These are phyloP conservation scores for Ictalurus furcatus DNA, from an alignment of 2,113 vertebrate species.

Conservation along the genomic window DNA sequence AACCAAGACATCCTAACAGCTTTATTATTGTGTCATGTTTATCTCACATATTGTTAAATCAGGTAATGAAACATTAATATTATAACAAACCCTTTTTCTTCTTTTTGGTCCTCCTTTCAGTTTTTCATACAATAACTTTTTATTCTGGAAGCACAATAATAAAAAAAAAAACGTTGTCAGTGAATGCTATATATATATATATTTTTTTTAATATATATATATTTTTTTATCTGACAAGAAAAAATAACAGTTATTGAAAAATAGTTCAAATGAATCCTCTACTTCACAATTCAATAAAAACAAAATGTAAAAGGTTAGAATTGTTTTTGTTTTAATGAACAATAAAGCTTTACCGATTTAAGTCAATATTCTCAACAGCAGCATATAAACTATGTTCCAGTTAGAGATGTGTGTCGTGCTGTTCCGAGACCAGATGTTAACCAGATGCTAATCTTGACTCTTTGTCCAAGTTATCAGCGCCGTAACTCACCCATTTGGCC, in stretches of 20 bases:
- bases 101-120: constrained; percentile 85
- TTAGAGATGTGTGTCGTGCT: not conserved
- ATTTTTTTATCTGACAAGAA: not conserved
- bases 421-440: not conserved
- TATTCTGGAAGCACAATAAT: constrained; percentile 77
- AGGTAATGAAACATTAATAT: constrained; percentile 25
- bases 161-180: constrained; percentile 2
- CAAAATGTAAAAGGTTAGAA: not conserved
- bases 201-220: not conserved
- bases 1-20: not conserved
- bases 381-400: not conserved
- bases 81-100: constrained; percentile 84
- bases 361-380: not conserved
- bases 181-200: not conserved
- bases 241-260: not conserved
- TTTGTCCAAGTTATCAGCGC: not conserved
- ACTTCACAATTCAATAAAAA: not conserved
- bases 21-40: not conserved
- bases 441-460: not conserved
- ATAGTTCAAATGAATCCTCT: not conserved
- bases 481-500: constrained; percentile 90
- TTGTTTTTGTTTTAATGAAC: not conserved
- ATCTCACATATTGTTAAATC: not conserved
- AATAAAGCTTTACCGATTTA: not conserved
- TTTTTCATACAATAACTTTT: constrained; percentile 91